Percentiles rank a stretch among this genome's conserved stretches.
Evolutionary conservation across 30 jellyfish, hydroid and myxozoan species (phyloP).

Genomic region (Pelagia noctiluca): DNA sequence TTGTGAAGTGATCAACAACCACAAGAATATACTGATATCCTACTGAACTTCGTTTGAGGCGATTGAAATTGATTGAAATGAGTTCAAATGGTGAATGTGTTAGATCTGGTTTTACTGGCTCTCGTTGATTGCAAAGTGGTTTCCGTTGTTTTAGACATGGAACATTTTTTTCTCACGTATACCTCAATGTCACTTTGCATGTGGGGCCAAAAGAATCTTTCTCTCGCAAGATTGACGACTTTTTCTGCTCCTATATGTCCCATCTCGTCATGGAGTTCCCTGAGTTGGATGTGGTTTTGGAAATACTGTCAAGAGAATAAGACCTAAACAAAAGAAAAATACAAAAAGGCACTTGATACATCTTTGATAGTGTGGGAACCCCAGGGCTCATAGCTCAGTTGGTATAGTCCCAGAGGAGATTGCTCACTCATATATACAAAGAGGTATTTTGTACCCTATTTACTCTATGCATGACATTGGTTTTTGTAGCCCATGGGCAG

Average conservation of each 20-base stretch:
- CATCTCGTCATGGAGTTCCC: conserved; percentile 28
- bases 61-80: conserved; percentile 47
- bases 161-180: conserved; percentile 24
- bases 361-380: no score
- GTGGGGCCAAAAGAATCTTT: conserved; percentile 71
- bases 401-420: no score
- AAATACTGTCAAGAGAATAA: no score
- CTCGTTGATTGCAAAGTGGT: conserved; percentile 30
- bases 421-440: no score
- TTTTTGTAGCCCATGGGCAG: no score
- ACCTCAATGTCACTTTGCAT: conserved; percentile 61
- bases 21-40: conserved; percentile 39
- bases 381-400: no score
- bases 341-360: no score
- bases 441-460: no score
- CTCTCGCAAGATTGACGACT: conserved; percentile 34
- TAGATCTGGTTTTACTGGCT: conserved; percentile 30
- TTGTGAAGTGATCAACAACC: conserved; percentile 49
- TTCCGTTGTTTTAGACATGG: conserved; percentile 41
- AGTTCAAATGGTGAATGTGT: conserved; percentile 48
- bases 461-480: no score
- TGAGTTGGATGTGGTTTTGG: no score
- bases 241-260: conserved; percentile 41
- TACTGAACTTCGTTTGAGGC: conserved; percentile 28
- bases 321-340: no score